Base-by-base conservation (phyloP, 2,888 invertebrate species). In the Drosophila borealis region DNA sequence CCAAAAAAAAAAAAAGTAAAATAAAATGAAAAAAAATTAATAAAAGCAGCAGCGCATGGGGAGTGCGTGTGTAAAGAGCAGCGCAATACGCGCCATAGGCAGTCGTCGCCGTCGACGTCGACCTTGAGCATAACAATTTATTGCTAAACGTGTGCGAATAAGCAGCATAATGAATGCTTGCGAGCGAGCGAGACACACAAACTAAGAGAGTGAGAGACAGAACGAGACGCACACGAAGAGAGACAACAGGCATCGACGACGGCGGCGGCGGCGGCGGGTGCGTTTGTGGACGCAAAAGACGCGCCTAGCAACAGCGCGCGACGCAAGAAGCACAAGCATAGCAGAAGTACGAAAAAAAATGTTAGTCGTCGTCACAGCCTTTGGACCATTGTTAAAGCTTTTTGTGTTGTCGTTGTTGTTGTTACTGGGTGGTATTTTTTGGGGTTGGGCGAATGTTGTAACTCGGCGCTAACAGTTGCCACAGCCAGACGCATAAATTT, bases 91-190 rank as follows among this genome's bases (percentile, higher is more conserved):
- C 44, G 41, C 21, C 11, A 39, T 34, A 37, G 44, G 42, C 45
- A 46, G 44, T 13, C 56, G 61, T 41, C 39, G 59, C 19, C 59
- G 45, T 13, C 46, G 54, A 29, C 37, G 76, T 71, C 89, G 90
- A 91, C 90, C 90, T 91, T 91, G 91, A 90, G 82, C 85, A 88
- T 88, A 86, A 78, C 80, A 90, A 86, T 89, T 90, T 91, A 91
- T 90, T 80, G 89, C 90, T 91, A 86, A 90, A 91, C 90, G 90
- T 91, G 91, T 86, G 78, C 88, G 81, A 86, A 90, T 80, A 83
- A 81, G 74, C 72, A 72, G 62, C 65, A 68, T 67, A 75, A 53
- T 56, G 21, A 63, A 36, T 29, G 36, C 45, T 13, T 50, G 59
- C 21, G 69, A 48, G 57, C 41, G 70, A 51, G 57, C 55, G 64